A percentile compares a stretch with the other conserved stretches of the same genome.
Conservation (phyloP, 37 sponge, comb jelly and placozoan genomes). For the Cladorhizidae sp. region DNA sequence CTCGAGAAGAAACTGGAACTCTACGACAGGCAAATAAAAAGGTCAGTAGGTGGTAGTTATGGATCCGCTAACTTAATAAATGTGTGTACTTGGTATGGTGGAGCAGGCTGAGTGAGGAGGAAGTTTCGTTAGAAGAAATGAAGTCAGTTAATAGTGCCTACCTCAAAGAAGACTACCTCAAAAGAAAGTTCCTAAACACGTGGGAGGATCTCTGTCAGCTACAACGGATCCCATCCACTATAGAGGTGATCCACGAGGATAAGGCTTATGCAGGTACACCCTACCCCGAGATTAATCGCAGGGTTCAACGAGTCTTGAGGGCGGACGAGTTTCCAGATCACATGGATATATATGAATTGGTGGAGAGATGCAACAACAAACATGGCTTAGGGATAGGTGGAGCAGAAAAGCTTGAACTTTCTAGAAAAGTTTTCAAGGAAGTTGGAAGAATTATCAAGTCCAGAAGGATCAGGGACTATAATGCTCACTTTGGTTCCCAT, state of each 20-base stretch:
- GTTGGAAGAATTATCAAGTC: constrained; percentile 59
- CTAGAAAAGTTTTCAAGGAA: constrained; percentile 66
- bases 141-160: constrained; percentile 58
- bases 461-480: constrained; percentile 43
- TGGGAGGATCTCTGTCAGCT: constrained; percentile 67
- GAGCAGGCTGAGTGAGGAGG: constrained; percentile 45
- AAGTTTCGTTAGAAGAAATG: constrained; percentile 77
- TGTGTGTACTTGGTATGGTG: no score
- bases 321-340: constrained; percentile 73
- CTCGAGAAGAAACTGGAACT: constrained; percentile 67
- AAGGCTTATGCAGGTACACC: constrained; percentile 38
- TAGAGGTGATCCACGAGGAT: constrained; percentile 15
- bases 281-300: constrained; percentile 59
- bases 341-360: constrained; percentile 53
- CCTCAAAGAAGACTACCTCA: constrained; percentile 63
- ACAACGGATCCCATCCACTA: constrained; percentile 11
- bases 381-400: constrained; percentile 37
- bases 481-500: constrained; percentile 69
- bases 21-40: constrained; percentile 62
- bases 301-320: constrained; percentile 51
- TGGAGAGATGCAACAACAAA: constrained; percentile 60
- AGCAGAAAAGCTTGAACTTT: constrained; percentile 22
- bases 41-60: constrained; percentile 3
- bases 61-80: background rate
- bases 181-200: constrained; percentile 56